Conservation (phyloP, 2,888 invertebrate genomes). For the Caradrina kadenii region DNA sequence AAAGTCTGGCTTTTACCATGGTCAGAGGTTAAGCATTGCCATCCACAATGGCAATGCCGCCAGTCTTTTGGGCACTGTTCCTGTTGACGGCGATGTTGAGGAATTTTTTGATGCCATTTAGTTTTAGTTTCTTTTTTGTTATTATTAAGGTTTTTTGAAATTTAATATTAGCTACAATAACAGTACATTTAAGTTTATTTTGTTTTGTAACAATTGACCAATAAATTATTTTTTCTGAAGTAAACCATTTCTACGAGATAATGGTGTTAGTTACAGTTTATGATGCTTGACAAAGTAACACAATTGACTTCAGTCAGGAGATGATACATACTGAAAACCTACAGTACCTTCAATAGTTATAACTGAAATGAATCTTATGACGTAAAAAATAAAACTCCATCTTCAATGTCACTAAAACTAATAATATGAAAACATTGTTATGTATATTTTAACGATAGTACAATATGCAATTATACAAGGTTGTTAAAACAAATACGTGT, state of each 20-base stretch:
- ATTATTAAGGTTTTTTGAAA: too few relatives aligned
- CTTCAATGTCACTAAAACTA: neutral
- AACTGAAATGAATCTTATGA: neutral
- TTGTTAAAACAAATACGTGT: slow-evolving; percentile 3
- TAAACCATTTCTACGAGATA: neutral
- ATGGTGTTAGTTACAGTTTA: neutral
- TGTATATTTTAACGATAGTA: neutral
- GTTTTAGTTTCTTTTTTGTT: too few relatives aligned
- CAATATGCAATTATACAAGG: slow-evolving; percentile 8
- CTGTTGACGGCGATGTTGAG: too few relatives aligned
- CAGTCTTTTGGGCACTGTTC: too few relatives aligned
- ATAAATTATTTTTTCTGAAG: neutral
- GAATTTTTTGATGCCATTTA: too few relatives aligned
- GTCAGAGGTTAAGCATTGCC: too few relatives aligned
- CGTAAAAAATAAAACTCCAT: neutral
- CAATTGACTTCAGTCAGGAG: neutral
- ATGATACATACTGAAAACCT: neutral
- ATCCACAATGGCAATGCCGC: too few relatives aligned
- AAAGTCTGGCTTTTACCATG: too few relatives aligned
- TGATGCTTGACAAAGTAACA: neutral
- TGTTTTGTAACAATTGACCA: too few relatives aligned
- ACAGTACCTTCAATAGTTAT: too few relatives aligned
- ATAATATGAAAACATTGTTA: neutral
- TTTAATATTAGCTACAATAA: too few relatives aligned
- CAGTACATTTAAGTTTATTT: too few relatives aligned